A percentile compares a stretch with the other conserved stretches of the same genome.
phyloP scores from a whole-genome alignment of 2,797 vertebrate species.

The Nasua narica region DNA sequence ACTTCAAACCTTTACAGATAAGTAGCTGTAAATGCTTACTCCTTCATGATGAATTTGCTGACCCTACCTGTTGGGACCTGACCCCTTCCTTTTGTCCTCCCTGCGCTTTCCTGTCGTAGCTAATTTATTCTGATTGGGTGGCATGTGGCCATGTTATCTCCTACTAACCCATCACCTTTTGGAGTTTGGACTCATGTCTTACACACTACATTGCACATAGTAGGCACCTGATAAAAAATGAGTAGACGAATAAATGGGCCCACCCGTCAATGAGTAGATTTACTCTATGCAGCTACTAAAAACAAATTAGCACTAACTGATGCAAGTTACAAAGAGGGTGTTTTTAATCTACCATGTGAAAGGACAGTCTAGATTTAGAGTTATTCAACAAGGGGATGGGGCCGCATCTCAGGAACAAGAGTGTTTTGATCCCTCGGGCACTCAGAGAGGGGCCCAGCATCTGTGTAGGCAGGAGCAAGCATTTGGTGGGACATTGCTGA shows the following conservation, averaged over 20 bases:
- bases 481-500: neutral
- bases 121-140: neutral
- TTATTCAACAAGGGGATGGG: neutral
- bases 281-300: neutral
- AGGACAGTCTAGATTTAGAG: neutral
- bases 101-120: neutral
- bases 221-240: neutral
- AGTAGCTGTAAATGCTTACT: neutral
- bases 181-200: neutral
- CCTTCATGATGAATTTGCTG: neutral
- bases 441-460: neutral
- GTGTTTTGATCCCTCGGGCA: neutral
- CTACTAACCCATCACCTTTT: neutral
- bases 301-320: neutral
- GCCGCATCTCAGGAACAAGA: neutral
- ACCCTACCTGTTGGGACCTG: neutral
- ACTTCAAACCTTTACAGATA: neutral
- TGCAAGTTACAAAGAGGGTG: neutral
- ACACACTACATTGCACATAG: neutral
- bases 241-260: neutral
- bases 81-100: neutral
- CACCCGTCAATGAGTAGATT: neutral
- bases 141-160: neutral
- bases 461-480: neutral
- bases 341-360: neutral